Evolutionary conservation across 2,797 vertebrate species (phyloP).

Genomic region (Spondyliosoma cantharus): DNA sequence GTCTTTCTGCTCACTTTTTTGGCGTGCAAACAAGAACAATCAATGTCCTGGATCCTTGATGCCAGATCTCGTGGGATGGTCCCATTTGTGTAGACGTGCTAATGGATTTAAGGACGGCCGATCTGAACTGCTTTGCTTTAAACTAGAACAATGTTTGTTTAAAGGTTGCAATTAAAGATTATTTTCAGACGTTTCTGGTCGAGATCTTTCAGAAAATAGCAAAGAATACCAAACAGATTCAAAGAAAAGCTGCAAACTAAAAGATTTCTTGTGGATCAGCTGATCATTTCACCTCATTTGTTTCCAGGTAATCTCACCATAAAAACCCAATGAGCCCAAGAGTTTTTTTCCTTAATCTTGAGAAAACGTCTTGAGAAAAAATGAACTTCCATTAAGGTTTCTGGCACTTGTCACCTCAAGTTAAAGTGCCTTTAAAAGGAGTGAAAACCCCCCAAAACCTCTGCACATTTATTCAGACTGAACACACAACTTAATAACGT

Average conservation of each 20-base stretch:
- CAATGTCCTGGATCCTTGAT: not conserved
- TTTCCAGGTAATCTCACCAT: not conserved
- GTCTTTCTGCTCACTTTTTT: not conserved
- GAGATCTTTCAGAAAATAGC: too few species aligned
- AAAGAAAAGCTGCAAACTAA: too few species aligned
- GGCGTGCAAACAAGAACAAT: not conserved
- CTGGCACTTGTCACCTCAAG: constrained; percentile 35
- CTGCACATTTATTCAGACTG: constrained; percentile 26
- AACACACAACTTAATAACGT: constrained; percentile 44
- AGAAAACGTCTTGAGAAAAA: constrained; percentile 14
- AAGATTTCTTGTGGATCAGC: too few species aligned
- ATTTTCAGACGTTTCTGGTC: not conserved
- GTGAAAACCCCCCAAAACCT: constrained; percentile 10
- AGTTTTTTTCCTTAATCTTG: not conserved
- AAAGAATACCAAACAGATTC: too few species aligned
- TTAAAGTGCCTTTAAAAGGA: constrained; percentile 37
- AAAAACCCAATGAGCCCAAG: not conserved
- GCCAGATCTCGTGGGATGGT: not conserved
- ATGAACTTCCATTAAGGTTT: constrained; percentile 4
- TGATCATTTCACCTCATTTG: too few species aligned
- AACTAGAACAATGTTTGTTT: not conserved
- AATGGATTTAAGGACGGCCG: not conserved
- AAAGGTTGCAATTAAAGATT: not conserved
- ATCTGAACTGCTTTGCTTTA: not conserved
- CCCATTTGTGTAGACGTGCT: not conserved